These are phyloP conservation scores for Dallia pectoralis DNA, from an alignment of 2,797 vertebrate species.

Conservation along the genomic window DNA sequence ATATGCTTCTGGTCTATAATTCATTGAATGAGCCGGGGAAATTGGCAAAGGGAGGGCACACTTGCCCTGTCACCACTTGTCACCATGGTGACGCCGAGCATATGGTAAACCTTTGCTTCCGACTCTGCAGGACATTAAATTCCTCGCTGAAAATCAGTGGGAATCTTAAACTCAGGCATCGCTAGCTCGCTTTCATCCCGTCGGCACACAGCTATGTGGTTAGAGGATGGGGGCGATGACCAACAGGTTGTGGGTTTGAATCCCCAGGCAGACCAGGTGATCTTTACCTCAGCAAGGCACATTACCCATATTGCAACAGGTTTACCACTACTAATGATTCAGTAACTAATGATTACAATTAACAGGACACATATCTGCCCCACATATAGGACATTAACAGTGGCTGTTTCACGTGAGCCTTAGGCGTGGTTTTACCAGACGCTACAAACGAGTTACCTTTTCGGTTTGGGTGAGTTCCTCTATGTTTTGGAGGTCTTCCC, in stretches of 20 bases:
- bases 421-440: neutral
- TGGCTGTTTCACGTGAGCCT: neutral
- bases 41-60: neutral
- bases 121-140: neutral
- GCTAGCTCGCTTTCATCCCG: neutral
- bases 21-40: neutral
- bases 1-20: conserved; percentile 8
- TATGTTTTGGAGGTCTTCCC: conserved; percentile 71
- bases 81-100: neutral
- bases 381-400: no score
- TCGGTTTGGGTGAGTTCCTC: conserved; percentile 80
- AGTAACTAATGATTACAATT: neutral
- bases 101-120: neutral
- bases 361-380: no score
- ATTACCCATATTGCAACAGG: no score
- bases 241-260: no score
- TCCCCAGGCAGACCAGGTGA: no score
- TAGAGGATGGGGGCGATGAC: no score
- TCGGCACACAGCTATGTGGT: no score
- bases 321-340: no score
- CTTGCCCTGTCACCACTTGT: neutral
- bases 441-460: conserved; percentile 78
- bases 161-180: neutral
- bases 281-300: no score
- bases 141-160: neutral